Base-by-base conservation (phyloP, 2,888 invertebrate species). In the Cantharis rustica region DNA sequence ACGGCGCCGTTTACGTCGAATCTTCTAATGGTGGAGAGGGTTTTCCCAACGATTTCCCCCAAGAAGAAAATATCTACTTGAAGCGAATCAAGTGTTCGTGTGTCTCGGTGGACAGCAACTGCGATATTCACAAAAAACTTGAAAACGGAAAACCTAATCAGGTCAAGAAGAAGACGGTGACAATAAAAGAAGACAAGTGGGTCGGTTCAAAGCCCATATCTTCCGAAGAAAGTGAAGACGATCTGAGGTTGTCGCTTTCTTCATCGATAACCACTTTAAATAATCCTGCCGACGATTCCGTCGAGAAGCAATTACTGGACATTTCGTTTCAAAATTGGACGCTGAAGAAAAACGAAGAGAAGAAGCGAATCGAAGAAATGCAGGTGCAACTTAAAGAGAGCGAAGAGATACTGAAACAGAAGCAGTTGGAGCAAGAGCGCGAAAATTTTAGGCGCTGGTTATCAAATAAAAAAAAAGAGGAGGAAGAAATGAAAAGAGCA, bases 1-100 rank as follows among this genome's bases (percentile, higher is more conserved):
- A 92, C 84, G 90, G 92, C 0, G 92, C 92, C 7, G 92, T 92
- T 79, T 92, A 89, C 79, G 89, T 92, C 1, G 92, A 92, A 83
- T 88, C 89, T 0, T 88, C 89, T 75, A 82, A 73, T 17, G 9
- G 63, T 20, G 16, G 16, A 5, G 23, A 31, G 1, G 17, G 26
- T 10, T n/a, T 20, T 10, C 15, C 7, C n/a, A 47, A 47, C 17
- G 15, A 26, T 20, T 61, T 20, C 3, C 10, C 31, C 68, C 71
- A 13, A 81, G 80, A 81, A 23, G 79, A 81, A 47, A 64, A 77
- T 69, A 72, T 81, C 10, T 66, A 9, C 2, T 13, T 66, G 23
- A 66, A 66, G 23, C 9, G 64, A 66, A 23, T 66, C 64, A 66
- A 66, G 20, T 66, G 64, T 20, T 66, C 64, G 13, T 66, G 64